A percentile compares a stretch with the other conserved stretches of the same genome.
Conservation (phyloP, 2,888 invertebrate species). For the Brachyopa scutellaris region DNA sequence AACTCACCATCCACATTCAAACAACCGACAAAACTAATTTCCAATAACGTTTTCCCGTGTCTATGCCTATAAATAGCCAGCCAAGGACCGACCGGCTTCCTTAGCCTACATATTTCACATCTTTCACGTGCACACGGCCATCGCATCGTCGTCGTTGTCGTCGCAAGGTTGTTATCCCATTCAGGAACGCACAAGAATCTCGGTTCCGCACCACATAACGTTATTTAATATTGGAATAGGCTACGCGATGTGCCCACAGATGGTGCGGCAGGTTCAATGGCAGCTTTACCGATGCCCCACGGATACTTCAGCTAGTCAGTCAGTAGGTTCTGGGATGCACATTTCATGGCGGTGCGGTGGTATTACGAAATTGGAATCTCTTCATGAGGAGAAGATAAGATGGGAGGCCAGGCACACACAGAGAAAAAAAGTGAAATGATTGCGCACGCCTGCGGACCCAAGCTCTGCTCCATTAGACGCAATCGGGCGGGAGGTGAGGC, state of each 20-base stretch:
- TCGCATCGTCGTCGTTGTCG: constrained; percentile 9
- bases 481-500: background rate
- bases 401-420: too few relatives aligned
- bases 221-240: constrained; percentile 44
- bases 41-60: constrained; percentile 60
- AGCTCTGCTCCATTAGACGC: constrained; percentile 20
- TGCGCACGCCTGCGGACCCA: constrained; percentile 2
- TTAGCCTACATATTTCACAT: constrained; percentile 57
- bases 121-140: constrained; percentile 16
- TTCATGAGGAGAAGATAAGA: background rate
- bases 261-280: constrained; percentile 48
- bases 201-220: constrained; percentile 47
- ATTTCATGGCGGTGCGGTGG: constrained; percentile 8
- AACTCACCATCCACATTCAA: constrained; percentile 16
- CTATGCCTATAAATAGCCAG: constrained; percentile 61
- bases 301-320: constrained; percentile 44
- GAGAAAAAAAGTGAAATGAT: constrained; percentile 60
- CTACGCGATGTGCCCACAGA: constrained; percentile 26
- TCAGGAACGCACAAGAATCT: constrained; percentile 28
- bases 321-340: constrained; percentile 50
- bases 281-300: constrained; percentile 23
- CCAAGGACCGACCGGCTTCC: constrained; percentile 57
- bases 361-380: constrained; percentile 59
- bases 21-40: constrained; percentile 59
- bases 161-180: constrained; percentile 48